Evolutionary conservation across 2,888 invertebrate genomes (phyloP), one percentile per base, ranked within the genome.

Genomic region (Pseudococcus longispinus): DNA sequence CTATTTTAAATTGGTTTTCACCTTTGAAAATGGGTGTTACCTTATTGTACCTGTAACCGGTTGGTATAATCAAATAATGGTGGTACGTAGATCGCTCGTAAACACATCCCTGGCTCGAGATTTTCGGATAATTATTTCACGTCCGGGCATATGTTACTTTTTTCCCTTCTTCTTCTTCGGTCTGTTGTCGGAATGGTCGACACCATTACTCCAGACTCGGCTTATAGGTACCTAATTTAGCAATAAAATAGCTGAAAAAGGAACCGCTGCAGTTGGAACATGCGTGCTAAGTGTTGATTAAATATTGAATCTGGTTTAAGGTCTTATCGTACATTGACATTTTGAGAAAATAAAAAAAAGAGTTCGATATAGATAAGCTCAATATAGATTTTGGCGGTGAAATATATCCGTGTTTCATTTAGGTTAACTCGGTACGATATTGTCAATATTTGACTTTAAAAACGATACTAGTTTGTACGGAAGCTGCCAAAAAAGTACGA

Each of bases 121-220:
- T 70, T 70, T 70, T 70, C 70, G 70, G 70, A 70, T 70, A 70
- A 70, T 70, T 70, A 70, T 70, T 70, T 70, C 70, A 70, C 70
- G 70, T 70, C 70, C 70, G 70, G 70, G 70, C 70, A 70, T 70
- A 70, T 70, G 70, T 70, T 70, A 29, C 70, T 65, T 26, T 65
- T 65, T n/a, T n/a, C n/a, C n/a, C n/a, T n/a, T n/a, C n/a, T n/a
- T n/a, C n/a, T 70, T 70, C 29, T 26, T 29, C 18, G 70, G 13
- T 29, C 29, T 1, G 32, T 70, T 20, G 29, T 29, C 15, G 0
- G 29, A 70, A 29, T 18, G 1, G 29, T 70, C 70, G 29, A 70
- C 70, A 29, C 70, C 18, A 70, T 26, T 65, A 20, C 23, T n/a
- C n/a, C 9, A 11, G 65, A 11, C 29, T 26, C 9, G 18, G 6